These are phyloP conservation scores for Austrolebias charrua DNA, from an alignment of 2,797 vertebrate genomes.

Conservation along the genomic window DNA sequence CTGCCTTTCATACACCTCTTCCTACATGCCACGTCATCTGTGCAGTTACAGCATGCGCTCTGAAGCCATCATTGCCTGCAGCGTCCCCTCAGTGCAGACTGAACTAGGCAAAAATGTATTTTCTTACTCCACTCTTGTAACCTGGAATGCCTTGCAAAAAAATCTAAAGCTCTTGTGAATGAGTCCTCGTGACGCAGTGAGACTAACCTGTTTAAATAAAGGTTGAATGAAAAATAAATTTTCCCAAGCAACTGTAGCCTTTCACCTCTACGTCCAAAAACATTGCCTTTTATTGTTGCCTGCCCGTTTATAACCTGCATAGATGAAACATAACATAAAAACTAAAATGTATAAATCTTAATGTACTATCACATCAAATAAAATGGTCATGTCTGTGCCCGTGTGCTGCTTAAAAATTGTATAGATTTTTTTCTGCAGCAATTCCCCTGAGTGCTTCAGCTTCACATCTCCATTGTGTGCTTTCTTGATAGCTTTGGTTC, in stretches of 20 bases:
- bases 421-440: conserved; percentile 7
- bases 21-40: too few relatives aligned
- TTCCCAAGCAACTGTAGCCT: background rate
- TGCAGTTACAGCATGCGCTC: too few relatives aligned
- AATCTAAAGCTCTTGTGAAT: too few relatives aligned
- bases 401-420: conserved; percentile 5
- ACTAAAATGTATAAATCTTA: background rate
- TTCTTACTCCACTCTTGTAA: too few relatives aligned
- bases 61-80: too few relatives aligned
- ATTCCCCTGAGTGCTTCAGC: conserved; percentile 7
- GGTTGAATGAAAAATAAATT: too few relatives aligned
- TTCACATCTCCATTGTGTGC: conserved; percentile 16
- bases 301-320: background rate
- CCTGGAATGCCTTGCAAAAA: too few relatives aligned
- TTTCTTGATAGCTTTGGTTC: conserved; percentile 30
- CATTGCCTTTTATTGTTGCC: background rate
- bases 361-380: background rate
- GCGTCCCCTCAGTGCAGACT: too few relatives aligned
- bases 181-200: too few relatives aligned
- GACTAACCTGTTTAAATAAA: too few relatives aligned
- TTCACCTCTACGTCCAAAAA: conserved; percentile 24
- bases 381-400: background rate
- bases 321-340: background rate
- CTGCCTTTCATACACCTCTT: too few relatives aligned
- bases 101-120: too few relatives aligned